phyloP scores from a whole-genome alignment of 2,888 invertebrate species.

The Philereme transversata region DNA sequence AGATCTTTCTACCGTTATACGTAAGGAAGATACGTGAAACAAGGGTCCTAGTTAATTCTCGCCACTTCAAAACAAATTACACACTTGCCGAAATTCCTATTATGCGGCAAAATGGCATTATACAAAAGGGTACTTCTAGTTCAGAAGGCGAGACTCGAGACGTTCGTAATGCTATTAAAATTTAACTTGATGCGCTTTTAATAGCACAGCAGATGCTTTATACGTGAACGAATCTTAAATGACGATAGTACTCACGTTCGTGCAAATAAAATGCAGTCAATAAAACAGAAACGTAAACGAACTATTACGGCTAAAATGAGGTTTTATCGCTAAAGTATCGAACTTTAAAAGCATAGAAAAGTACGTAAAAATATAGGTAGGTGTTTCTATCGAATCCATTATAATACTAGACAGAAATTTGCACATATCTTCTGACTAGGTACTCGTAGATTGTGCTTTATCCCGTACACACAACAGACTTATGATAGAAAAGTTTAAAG shows the following conservation, averaged over 20 bases:
- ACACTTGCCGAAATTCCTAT: slow-evolving; percentile 25
- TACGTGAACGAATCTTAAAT: slow-evolving; percentile 55
- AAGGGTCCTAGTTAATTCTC: slow-evolving; percentile 22
- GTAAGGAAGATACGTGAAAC: slow-evolving; percentile 9
- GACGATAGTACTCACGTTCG: slow-evolving; percentile 46
- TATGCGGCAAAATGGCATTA: slow-evolving; percentile 28
- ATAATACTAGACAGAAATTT: no score
- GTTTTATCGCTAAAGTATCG: slow-evolving; percentile 13
- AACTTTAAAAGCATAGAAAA: slow-evolving; percentile 7
- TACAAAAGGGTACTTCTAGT: slow-evolving; percentile 35
- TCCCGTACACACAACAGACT: not conserved
- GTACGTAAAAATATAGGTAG: not conserved
- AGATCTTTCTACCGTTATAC: not conserved
- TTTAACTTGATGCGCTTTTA: slow-evolving; percentile 55
- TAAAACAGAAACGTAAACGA: slow-evolving; percentile 24
- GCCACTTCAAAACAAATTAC: slow-evolving; percentile 36
- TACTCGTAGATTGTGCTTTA: no score
- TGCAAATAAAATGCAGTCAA: slow-evolving; percentile 37
- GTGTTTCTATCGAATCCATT: no score
- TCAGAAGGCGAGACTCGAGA: slow-evolving; percentile 37
- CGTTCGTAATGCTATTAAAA: slow-evolving; percentile 51
- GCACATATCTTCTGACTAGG: no score
- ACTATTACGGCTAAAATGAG: slow-evolving; percentile 9
- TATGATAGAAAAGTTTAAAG: not conserved
- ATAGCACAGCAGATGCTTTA: slow-evolving; percentile 50